Conservation (phyloP, 37 sponge, comb jelly and placozoan genomes). For the Eunapius fragilis region DNA sequence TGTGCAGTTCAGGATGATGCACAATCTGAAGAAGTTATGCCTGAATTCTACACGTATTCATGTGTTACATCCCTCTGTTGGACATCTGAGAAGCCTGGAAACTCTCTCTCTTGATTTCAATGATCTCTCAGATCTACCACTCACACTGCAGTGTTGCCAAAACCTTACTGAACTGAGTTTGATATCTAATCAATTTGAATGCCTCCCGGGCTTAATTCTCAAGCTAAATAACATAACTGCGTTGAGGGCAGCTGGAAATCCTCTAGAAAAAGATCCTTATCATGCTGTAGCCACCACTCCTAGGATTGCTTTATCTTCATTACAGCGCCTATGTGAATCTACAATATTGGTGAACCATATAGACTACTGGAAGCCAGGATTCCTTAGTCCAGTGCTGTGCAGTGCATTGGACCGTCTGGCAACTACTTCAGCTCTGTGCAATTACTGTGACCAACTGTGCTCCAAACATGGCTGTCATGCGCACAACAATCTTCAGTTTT, state of each 20-base stretch:
- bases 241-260: conserved; percentile 15
- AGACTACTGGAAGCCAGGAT: conserved; percentile 45
- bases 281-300: not conserved
- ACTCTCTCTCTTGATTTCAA: conserved; percentile 49
- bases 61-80: conserved; percentile 56
- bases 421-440: conserved; percentile 10
- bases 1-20: conserved; percentile 62
- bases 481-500: too few species aligned
- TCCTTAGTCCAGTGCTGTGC: conserved; percentile 52
- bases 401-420: conserved; percentile 52
- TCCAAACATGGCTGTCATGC: not conserved
- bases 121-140: conserved; percentile 46
- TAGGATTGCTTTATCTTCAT: conserved; percentile 11
- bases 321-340: conserved; percentile 38
- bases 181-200: conserved; percentile 21
- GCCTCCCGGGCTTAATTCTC: conserved; percentile 45
- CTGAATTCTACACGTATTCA: conserved; percentile 26
- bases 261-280: not conserved
- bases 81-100: conserved; percentile 57
- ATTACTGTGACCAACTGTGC: conserved; percentile 25
- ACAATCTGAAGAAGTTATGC: conserved; percentile 47
- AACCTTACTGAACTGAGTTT: conserved; percentile 36
- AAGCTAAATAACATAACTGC: conserved; percentile 32
- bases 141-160: conserved; percentile 64
- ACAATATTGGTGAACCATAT: conserved; percentile 23